A percentile compares a stretch with the other conserved stretches of the same genome.
Evolutionary conservation across 2,888 invertebrate species (phyloP).

Genomic region (Cremastinae sp.): DNA sequence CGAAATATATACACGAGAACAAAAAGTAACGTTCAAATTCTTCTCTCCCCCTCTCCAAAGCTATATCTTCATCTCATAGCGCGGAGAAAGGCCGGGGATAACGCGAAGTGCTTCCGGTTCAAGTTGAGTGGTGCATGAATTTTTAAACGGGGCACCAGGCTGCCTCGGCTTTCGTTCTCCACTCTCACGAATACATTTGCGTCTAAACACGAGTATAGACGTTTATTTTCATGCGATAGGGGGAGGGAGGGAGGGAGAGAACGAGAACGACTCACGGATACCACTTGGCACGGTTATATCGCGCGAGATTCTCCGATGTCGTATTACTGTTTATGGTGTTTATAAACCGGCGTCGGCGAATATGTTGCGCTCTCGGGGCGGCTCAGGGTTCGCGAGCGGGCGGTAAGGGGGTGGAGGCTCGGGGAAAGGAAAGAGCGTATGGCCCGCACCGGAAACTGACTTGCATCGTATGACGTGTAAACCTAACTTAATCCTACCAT

Average conservation of each 20-base stretch:
- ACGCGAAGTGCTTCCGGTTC: slow-evolving; percentile 74
- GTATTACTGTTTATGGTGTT: slow-evolving; percentile 35
- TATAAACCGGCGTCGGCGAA: slow-evolving; percentile 44
- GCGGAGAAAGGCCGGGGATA: slow-evolving; percentile 64
- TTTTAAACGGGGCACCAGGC: slow-evolving; percentile 69
- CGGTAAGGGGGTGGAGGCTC: background rate
- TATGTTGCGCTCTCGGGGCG: slow-evolving; percentile 40
- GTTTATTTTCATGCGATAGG: background rate
- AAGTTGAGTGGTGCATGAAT: slow-evolving; percentile 76
- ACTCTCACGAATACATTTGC: slow-evolving; percentile 16
- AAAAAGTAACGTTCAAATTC: slow-evolving; percentile 29
- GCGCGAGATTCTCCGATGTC: slow-evolving; percentile 29
- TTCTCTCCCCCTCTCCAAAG: background rate
- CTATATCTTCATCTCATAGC: slow-evolving; percentile 37
- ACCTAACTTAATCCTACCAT: slow-evolving; percentile 65
- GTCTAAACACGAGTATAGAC: background rate
- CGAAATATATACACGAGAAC: slow-evolving; percentile 24
- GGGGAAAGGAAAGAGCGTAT: slow-evolving; percentile 27
- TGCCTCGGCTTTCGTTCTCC: slow-evolving; percentile 40
- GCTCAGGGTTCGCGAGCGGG: background rate
- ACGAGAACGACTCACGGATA: background rate
- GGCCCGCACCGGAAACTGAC: slow-evolving; percentile 64
- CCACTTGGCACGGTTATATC: slow-evolving; percentile 5
- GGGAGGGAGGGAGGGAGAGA: too few relatives aligned
- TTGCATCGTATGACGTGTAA: slow-evolving; percentile 65